These are phyloP conservation scores for Cyrtodaria siliqua DNA, from an alignment of 2,888 invertebrate species.

Conservation along the genomic window DNA sequence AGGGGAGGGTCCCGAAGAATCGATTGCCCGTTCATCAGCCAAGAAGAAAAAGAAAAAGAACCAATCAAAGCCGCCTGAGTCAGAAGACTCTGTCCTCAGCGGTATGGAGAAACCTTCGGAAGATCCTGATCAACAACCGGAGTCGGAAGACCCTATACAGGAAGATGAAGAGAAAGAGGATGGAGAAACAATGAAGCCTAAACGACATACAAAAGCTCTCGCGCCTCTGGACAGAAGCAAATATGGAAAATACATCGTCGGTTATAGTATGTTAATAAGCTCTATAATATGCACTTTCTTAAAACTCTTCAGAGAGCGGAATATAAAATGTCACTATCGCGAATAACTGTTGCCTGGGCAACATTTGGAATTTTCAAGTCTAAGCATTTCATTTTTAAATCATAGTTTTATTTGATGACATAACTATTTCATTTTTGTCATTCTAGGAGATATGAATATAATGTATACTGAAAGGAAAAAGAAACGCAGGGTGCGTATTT, in stretches of 20 bases:
- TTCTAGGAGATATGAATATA: too few relatives aligned
- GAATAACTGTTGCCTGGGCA: too few relatives aligned
- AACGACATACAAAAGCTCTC: conserved; percentile 28
- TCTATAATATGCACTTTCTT: too few relatives aligned
- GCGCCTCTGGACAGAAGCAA: conserved; percentile 70
- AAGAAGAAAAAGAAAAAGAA: conserved; percentile 37
- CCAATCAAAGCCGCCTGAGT: conserved; percentile 34
- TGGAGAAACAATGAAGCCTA: conserved; percentile 2
- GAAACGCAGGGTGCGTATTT: too few relatives aligned
- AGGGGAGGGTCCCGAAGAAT: conserved; percentile 70
- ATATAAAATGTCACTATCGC: too few relatives aligned
- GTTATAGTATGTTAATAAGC: conserved; percentile 79
- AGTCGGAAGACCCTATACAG: background rate
- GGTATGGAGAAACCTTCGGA: conserved; percentile 42
- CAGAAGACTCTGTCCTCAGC: conserved; percentile 47
- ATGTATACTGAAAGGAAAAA: too few relatives aligned
- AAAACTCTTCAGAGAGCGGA: too few relatives aligned
- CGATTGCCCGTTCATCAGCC: conserved; percentile 19
- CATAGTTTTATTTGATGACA: too few relatives aligned
- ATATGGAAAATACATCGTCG: conserved; percentile 78
- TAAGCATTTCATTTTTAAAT: too few relatives aligned
- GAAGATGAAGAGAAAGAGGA: conserved; percentile 30
- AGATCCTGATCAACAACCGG: background rate
- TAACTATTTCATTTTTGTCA: too few relatives aligned
- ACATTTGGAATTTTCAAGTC: too few relatives aligned